Percentiles rank a stretch among this genome's conserved stretches.
phyloP scores from a whole-genome alignment of 2,888 invertebrate genomes.

The Diplolepis rosae region DNA sequence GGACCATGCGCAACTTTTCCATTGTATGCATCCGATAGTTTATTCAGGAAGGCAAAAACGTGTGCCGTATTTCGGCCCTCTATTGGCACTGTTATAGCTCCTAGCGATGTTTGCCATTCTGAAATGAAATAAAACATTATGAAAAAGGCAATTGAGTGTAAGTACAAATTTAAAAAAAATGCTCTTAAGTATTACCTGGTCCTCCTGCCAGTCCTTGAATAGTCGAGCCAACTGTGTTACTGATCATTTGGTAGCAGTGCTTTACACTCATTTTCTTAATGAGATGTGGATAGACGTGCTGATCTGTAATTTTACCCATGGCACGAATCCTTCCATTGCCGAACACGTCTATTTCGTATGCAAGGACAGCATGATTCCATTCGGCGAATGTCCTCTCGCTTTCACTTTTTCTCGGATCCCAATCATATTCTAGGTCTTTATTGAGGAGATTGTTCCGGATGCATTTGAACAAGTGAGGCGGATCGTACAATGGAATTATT shows the following conservation, averaged over 20 bases:
- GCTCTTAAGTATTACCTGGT: no score
- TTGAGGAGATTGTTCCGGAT: neutral
- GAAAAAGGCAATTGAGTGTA: no score
- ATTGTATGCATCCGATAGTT: neutral
- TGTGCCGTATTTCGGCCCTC: neutral
- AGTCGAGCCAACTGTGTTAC: neutral
- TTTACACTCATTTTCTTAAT: neutral
- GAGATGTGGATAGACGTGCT: neutral
- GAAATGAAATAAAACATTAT: neutral
- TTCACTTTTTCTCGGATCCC: neutral
- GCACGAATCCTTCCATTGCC: constrained; percentile 38
- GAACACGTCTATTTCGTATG: neutral
- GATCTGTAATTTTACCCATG: constrained; percentile 1
- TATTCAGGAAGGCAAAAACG: neutral
- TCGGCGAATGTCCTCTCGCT: neutral
- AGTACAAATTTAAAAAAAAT: no score
- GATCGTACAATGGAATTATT: neutral
- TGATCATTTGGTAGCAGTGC: neutral
- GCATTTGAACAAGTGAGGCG: constrained; percentile 1
- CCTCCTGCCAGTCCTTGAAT: neutral
- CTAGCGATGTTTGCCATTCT: neutral
- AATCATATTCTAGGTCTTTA: neutral
- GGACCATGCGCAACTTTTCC: neutral
- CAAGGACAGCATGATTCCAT: neutral
- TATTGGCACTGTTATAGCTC: neutral